phyloP scores from a whole-genome alignment of 2,797 vertebrate genomes.

The Acipenser ruthenus region DNA sequence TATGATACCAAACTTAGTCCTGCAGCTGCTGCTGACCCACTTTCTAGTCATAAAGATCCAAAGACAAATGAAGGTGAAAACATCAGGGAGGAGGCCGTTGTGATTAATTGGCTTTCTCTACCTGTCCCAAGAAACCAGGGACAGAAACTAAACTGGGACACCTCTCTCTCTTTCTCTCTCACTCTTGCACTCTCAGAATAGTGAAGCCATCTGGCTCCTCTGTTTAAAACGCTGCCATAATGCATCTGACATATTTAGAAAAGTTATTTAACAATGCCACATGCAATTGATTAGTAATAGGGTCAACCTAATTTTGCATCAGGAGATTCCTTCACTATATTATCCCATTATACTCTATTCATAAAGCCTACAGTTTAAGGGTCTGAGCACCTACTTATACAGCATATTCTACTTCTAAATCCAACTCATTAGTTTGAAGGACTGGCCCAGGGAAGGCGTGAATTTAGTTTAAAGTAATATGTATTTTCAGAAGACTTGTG shows the following conservation, averaged over 20 bases:
- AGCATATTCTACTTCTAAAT: not conserved
- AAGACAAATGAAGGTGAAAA: conserved; percentile 48
- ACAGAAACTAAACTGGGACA: conserved; percentile 7
- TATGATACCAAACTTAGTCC: conserved; percentile 5
- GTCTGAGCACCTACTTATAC: too few relatives aligned
- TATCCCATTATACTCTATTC: not conserved
- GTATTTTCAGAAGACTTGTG: not conserved
- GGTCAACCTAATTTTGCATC: too few relatives aligned
- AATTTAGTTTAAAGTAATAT: not conserved
- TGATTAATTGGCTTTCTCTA: conserved; percentile 22
- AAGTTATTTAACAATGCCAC: conserved; percentile 1
- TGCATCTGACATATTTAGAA: not conserved
- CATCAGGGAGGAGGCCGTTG: conserved; percentile 18
- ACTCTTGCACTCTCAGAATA: not conserved
- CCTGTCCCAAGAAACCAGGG: conserved; percentile 15
- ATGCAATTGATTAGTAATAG: not conserved
- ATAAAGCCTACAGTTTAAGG: not conserved
- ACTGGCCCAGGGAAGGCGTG: not conserved
- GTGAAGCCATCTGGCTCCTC: not conserved
- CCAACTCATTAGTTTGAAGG: too few relatives aligned
- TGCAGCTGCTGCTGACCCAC: conserved; percentile 5
- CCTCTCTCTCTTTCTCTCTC: not conserved
- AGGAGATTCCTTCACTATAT: too few relatives aligned
- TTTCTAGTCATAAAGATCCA: conserved; percentile 20
- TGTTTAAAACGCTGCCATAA: not conserved